A percentile compares a stretch with the other conserved stretches of the same genome.
phyloP scores from a whole-genome alignment of 2,113 vertebrate species.

The Pandion haliaetus region DNA sequence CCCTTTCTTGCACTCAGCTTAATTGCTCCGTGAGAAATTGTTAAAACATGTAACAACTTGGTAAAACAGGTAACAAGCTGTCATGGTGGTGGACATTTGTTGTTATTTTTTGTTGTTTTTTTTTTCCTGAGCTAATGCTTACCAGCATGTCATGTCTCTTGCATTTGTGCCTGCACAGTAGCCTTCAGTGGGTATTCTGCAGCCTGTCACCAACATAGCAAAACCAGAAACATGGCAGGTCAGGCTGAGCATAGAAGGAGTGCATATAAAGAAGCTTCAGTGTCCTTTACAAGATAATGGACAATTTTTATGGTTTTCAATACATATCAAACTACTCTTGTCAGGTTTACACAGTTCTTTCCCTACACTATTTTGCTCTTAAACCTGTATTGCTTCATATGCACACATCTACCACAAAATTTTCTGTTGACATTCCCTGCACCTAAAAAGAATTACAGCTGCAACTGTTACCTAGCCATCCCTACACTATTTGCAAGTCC shows the following conservation, averaged over 20 bases:
- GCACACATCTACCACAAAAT: accelerated
- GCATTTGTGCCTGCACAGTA: not conserved
- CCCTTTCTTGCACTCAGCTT: too few species aligned
- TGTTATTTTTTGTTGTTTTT: not conserved
- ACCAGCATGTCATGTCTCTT: not conserved
- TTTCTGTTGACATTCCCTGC: not conserved
- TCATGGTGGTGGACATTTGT: too few species aligned
- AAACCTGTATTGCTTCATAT: not conserved
- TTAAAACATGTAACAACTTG: not conserved
- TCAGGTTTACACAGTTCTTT: not conserved
- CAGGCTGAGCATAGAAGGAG: accelerated
- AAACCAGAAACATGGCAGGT: not conserved
- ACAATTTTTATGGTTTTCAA: not conserved
- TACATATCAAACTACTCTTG: not conserved
- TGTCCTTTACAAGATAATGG: not conserved
- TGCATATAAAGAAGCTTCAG: not conserved
- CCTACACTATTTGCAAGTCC: not conserved
- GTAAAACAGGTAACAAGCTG: not conserved
- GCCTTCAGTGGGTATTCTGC: not conserved
- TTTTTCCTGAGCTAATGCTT: too few species aligned
- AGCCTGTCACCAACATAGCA: not conserved
- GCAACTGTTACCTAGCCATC: not conserved
- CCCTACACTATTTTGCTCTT: not conserved
- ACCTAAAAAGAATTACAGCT: not conserved
- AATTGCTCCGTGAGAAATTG: not conserved